These are phyloP conservation scores for Marronus borbonicus DNA, from an alignment of 2,888 invertebrate species.

Conservation along the genomic window DNA sequence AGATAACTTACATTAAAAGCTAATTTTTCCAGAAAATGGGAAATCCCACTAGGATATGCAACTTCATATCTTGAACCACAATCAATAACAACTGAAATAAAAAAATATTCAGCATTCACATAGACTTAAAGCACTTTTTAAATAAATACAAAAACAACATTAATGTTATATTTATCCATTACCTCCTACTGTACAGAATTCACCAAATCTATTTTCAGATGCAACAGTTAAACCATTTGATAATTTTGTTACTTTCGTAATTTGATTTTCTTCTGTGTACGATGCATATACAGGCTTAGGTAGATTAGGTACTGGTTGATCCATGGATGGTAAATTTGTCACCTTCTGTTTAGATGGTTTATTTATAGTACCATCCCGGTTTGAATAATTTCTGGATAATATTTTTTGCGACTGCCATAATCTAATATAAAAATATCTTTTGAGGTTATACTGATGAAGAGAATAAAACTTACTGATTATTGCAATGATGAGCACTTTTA, in stretches of 20 bases:
- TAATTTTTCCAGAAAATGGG: constrained; percentile 97
- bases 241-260: constrained; percentile 92
- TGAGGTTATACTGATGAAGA: constrained; percentile 8
- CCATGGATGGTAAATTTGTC: constrained; percentile 84
- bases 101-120: neutral
- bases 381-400: constrained; percentile 50
- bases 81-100: constrained; percentile 89
- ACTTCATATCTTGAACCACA: constrained; percentile 98
- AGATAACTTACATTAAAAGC: constrained; percentile 90
- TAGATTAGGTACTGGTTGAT: constrained; percentile 81
- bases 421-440: constrained; percentile 51
- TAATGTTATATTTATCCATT: constrained; percentile 39
- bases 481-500: constrained; percentile 44
- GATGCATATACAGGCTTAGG: constrained; percentile 84
- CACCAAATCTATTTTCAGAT: constrained; percentile 96
- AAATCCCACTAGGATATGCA: constrained; percentile 96
- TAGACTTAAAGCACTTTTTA: neutral
- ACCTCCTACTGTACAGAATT: constrained; percentile 98
- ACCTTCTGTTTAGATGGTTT: constrained; percentile 75
- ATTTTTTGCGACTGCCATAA: constrained; percentile 54
- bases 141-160: neutral
- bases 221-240: constrained; percentile 94
- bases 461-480: constrained; percentile 53
- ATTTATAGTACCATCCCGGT: constrained; percentile 45
- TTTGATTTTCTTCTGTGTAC: constrained; percentile 79